These are phyloP conservation scores for Noctua janthe DNA, from an alignment of 2,888 invertebrate species.

Conservation along the genomic window DNA sequence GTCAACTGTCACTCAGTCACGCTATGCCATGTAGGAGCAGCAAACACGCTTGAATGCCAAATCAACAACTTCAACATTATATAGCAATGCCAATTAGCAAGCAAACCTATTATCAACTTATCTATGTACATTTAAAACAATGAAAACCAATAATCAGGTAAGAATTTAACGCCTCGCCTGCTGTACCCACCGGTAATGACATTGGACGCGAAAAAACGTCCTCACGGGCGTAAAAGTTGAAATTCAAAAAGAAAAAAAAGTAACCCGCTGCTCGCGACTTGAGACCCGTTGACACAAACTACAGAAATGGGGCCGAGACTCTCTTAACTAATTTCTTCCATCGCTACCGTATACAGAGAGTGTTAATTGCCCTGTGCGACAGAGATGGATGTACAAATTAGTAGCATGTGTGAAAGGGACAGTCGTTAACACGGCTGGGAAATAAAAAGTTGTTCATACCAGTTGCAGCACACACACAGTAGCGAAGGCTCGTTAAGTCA, in stretches of 20 bases:
- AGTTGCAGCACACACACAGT: conserved; percentile 77
- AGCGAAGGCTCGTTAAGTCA: conserved; percentile 82
- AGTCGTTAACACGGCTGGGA: conserved; percentile 72
- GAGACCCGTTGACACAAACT: conserved; percentile 79
- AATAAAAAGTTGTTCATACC: conserved; percentile 85
- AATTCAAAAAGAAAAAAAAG: conserved; percentile 71
- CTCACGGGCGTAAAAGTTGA: conserved; percentile 62
- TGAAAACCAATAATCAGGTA: conserved; percentile 55
- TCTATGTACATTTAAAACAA: conserved; percentile 31
- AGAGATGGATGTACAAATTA: conserved; percentile 65
- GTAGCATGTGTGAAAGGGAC: conserved; percentile 67
- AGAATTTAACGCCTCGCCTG: conserved; percentile 71
- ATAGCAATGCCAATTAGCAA: conserved; percentile 47
- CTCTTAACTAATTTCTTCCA: conserved; percentile 88
- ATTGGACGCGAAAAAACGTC: conserved; percentile 54
- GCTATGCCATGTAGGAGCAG: conserved; percentile 1
- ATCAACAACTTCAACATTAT: conserved; percentile 18
- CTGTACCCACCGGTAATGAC: conserved; percentile 72
- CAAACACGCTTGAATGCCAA: conserved; percentile 28
- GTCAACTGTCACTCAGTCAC: conserved; percentile 35
- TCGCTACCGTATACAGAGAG: conserved; percentile 87
- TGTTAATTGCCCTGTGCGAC: conserved; percentile 84
- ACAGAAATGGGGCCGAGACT: conserved; percentile 81
- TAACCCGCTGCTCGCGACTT: conserved; percentile 67
- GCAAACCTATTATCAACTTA: conserved; percentile 21